Evolutionary conservation across 2,888 invertebrate genomes (phyloP).

Genomic region (Aporophyla nigra): DNA sequence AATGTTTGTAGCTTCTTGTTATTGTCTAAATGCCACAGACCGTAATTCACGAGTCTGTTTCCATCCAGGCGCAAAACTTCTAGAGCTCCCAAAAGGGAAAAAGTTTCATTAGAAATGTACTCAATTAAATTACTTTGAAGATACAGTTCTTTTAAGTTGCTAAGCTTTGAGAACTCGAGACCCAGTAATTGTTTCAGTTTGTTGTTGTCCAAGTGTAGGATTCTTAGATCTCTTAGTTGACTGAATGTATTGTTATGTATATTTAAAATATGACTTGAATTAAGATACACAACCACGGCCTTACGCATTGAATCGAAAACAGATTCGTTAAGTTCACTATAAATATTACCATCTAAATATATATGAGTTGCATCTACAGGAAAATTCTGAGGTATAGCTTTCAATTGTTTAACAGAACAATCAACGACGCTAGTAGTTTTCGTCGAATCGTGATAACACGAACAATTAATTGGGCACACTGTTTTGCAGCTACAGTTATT

Average conservation of each 20-base stretch:
- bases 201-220: constrained; percentile 96
- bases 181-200: constrained; percentile 94
- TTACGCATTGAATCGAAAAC: constrained; percentile 84
- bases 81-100: constrained; percentile 94
- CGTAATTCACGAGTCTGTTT: constrained; percentile 95
- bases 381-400: constrained; percentile 94
- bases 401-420: constrained; percentile 95
- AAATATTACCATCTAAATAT: constrained; percentile 97
- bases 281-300: constrained; percentile 94
- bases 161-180: constrained; percentile 95
- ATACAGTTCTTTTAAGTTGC: constrained; percentile 95
- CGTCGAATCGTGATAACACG: constrained; percentile 98
- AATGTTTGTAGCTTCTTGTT: constrained; percentile 94
- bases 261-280: constrained; percentile 94
- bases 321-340: constrained; percentile 93
- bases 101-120: constrained; percentile 95
- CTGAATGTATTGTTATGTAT: constrained; percentile 97
- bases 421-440: constrained; percentile 98
- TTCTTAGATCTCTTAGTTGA: constrained; percentile 94
- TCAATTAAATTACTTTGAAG: constrained; percentile 96
- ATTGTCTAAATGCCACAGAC: constrained; percentile 94
- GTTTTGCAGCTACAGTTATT: constrained; percentile 98
- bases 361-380: constrained; percentile 98
- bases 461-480: constrained; percentile 97
- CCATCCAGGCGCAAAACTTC: constrained; percentile 96